Evolutionary conservation across 2,888 invertebrate species (phyloP).

Genomic region (Orchesella flavescens): DNA sequence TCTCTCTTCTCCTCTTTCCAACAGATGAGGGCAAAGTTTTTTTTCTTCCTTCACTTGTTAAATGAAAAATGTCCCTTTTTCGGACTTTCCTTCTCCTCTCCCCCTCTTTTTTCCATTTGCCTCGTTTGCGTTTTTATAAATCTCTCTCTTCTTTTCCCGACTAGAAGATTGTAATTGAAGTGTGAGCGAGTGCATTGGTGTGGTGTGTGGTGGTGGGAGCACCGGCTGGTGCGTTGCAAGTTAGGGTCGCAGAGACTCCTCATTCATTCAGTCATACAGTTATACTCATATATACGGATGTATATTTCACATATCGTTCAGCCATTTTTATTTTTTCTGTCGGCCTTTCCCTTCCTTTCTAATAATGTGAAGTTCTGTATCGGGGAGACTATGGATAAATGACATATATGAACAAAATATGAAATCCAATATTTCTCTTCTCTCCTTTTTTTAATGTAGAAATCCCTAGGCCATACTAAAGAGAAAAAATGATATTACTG

Average conservation of each 20-base stretch:
- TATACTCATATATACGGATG: no score
- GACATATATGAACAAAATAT: neutral
- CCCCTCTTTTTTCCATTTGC: slow-evolving; percentile 4
- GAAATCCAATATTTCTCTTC: neutral
- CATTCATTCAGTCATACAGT: no score
- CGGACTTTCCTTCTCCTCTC: slow-evolving; percentile 40
- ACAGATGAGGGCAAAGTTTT: neutral
- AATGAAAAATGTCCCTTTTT: slow-evolving; percentile 53
- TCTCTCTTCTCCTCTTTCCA: neutral
- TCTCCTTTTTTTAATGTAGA: neutral
- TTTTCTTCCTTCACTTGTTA: neutral
- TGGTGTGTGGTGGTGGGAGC: neutral
- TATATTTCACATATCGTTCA: no score
- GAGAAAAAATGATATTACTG: no score
- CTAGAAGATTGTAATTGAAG: slow-evolving; percentile 16
- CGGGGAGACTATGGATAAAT: no score
- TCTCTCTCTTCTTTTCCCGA: neutral
- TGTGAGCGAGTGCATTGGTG: slow-evolving; percentile 2
- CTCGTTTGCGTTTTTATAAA: neutral
- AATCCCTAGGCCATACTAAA: no score
- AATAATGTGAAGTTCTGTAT: no score
- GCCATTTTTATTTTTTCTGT: no score
- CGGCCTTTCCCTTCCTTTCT: no score
- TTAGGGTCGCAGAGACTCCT: no score
- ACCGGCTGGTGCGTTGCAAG: slow-evolving; percentile 4